These are phyloP conservation scores for Aplodontia rufa DNA, from an alignment of 2,113 vertebrate species.

Conservation along the genomic window DNA sequence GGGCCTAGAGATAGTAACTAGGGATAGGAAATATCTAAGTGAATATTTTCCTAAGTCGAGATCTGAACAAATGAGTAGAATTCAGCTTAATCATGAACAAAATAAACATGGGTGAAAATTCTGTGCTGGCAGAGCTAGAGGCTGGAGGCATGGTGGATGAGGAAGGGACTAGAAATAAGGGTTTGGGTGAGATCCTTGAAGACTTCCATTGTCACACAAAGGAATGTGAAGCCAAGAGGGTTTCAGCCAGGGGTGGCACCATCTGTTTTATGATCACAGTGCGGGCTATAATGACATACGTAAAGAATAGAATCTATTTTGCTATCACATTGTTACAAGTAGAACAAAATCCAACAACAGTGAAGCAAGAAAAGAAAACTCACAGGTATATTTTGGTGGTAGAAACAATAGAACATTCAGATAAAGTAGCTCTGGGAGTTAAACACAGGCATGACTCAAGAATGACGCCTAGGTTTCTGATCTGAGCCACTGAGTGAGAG, in stretches of 20 bases:
- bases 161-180: not conserved
- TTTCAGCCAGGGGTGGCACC: not conserved
- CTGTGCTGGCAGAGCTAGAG: not conserved
- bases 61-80: not conserved
- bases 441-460: slow-evolving; percentile 43
- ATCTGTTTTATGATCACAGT: not conserved
- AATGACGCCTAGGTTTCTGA: slow-evolving; percentile 32
- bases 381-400: not conserved
- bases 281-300: not conserved
- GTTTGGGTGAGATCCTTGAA: not conserved
- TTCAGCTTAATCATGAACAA: not conserved
- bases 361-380: not conserved
- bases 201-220: not conserved
- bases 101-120: slow-evolving; percentile 5
- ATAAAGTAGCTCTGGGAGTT: not conserved
- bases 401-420: slow-evolving; percentile 32
- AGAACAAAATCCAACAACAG: not conserved
- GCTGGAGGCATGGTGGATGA: not conserved
- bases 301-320: not conserved
- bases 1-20: not conserved
- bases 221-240: not conserved
- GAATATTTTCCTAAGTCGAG: not conserved
- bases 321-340: not conserved
- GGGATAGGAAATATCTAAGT: not conserved
- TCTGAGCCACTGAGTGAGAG: slow-evolving; percentile 27